phyloP scores from a whole-genome alignment of 2,797 vertebrate genomes.

The Hafferia zeledoni region DNA sequence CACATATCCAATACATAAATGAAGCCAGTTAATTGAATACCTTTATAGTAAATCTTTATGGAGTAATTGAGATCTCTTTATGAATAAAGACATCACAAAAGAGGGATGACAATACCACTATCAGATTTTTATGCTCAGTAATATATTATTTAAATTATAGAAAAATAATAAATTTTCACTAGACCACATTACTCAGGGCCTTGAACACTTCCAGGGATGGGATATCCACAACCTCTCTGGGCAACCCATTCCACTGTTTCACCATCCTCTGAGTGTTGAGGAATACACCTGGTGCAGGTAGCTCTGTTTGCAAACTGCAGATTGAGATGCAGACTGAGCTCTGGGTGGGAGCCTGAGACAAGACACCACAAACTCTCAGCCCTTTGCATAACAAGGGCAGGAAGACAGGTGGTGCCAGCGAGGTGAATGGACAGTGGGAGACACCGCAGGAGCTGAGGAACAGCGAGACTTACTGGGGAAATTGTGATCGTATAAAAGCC shows the following conservation, averaged over 20 bases:
- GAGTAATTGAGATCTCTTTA: not conserved
- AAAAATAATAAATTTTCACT: not conserved
- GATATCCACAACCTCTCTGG: not conserved
- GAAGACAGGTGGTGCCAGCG: rapidly evolving
- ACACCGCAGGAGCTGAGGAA: rapidly evolving
- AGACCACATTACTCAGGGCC: not conserved
- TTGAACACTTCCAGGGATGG: not conserved
- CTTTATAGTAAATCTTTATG: not conserved
- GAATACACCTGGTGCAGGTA: not conserved
- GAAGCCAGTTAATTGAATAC: not conserved
- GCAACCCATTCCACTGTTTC: not conserved
- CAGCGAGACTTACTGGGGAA: rapidly evolving
- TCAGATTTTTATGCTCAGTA: not conserved
- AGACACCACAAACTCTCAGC: not conserved
- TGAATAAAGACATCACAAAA: not conserved
- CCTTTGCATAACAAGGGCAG: not conserved
- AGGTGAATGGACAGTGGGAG: not conserved
- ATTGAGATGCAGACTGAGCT: not conserved
- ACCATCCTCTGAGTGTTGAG: not conserved
- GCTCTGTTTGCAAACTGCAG: not conserved
- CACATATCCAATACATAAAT: not conserved
- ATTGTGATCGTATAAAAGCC: not conserved
- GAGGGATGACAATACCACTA: not conserved
- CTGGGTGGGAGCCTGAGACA: no score
- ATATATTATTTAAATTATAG: not conserved